A percentile compares a stretch with the other conserved stretches of the same genome.
Evolutionary conservation across 1,140 invertebrate genomes (phyloP).

Genomic region (Drosophila oshimai): DNA sequence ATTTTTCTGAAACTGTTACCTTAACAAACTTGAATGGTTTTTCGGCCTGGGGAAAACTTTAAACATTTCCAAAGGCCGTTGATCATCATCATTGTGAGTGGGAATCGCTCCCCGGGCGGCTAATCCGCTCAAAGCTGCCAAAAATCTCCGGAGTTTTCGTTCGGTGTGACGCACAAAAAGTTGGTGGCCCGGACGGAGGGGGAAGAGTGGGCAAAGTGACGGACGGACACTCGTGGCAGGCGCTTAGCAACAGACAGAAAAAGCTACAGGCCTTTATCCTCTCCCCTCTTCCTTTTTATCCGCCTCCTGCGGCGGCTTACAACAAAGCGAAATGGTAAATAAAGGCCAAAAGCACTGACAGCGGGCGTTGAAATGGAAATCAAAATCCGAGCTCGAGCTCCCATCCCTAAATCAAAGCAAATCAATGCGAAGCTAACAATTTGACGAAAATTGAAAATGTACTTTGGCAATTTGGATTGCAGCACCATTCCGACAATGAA

Average conservation of each 20-base stretch:
- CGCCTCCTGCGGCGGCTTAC: conserved; percentile 25
- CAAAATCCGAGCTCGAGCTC: conserved; percentile 66
- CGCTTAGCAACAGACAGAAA: conserved; percentile 55
- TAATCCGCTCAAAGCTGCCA: conserved; percentile 76
- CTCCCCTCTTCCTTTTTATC: not conserved
- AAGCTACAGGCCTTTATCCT: conserved; percentile 54
- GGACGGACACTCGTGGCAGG: conserved; percentile 39
- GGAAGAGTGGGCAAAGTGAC: not conserved
- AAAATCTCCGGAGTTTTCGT: conserved; percentile 62
- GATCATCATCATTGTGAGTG: conserved; percentile 7
- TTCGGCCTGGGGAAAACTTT: conserved; percentile 4
- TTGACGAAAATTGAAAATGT: conserved; percentile 77
- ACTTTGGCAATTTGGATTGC: conserved; percentile 68
- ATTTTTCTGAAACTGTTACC: not conserved
- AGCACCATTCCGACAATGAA: conserved; percentile 51
- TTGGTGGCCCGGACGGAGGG: not conserved
- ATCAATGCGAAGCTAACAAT: conserved; percentile 52
- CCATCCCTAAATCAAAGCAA: conserved; percentile 62
- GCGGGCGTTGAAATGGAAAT: conserved; percentile 61
- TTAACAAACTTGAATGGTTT: not conserved
- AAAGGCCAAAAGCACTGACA: conserved; percentile 51
- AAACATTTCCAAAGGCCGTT: conserved; percentile 2
- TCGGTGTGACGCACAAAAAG: conserved; percentile 10
- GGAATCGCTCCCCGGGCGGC: conserved; percentile 35
- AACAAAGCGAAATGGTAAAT: conserved; percentile 65